Evolutionary conservation across 2,113 vertebrate genomes (phyloP), one percentile per base, ranked within the genome.

Genomic region (Blennius ocellaris): DNA sequence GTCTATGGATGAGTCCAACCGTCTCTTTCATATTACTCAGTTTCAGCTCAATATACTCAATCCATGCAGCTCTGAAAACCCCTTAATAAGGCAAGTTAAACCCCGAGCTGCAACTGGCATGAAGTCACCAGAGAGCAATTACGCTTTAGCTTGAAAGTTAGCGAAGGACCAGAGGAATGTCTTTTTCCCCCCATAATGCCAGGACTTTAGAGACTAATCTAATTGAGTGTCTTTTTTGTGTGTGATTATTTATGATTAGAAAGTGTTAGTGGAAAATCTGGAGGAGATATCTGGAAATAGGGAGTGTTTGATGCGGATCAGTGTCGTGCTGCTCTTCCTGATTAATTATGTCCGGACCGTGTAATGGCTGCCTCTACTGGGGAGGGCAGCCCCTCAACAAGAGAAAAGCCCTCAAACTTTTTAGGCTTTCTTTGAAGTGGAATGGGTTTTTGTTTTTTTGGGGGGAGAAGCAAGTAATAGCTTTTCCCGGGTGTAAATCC

Each of bases 81-180:
- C 80, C 78, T 82, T 92, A 93, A 94, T 94, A 93, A 92, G 90
- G 90, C 90, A 78, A 90, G 84, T 91, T 93, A 92, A 93, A 93
- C 79, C 90, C 86, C 58, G 62, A 91, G 90, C 90, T 88, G 85
- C 83, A 90, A 92, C 87, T 92, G 84, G 84, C 89, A 92, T 89
- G 88, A 92, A 93, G 90, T 89, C 93, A 94, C 92, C 69, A 81
- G 93, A 94, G 93, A 93, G 94, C 93, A 94, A 95, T 94, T 95
- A 95, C 11, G 73, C 83, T 91, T 89, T 85, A 89, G 91, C 88
- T 89, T 84, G 84, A 91, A 93, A 93, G 92, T 94, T 93, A 93
- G 89, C 86, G 73, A 87, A 91, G 89, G 87, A 89, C 89, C 74
- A 86, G 87, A 92, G 88, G 78, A 89, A 78, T 87, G 82, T 79